phyloP scores from a whole-genome alignment of 2,113 vertebrate species.

The Gallinago paraguaiae region DNA sequence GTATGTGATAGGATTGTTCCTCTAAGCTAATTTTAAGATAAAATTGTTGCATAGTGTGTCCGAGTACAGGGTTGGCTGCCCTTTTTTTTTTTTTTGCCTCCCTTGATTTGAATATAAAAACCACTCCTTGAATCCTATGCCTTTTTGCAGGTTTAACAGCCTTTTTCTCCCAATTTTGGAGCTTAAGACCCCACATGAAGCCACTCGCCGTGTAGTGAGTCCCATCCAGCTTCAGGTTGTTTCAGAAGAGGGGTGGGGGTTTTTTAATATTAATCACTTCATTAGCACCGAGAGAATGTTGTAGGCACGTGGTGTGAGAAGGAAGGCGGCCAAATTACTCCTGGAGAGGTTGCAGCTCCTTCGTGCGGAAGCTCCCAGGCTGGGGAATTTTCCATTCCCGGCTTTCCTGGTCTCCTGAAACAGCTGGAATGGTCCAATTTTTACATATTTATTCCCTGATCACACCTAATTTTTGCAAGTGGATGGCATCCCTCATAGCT shows the following conservation, averaged over 20 bases:
- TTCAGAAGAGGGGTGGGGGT: not conserved
- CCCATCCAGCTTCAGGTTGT: not conserved
- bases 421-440: not conserved
- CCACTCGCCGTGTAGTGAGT: not conserved
- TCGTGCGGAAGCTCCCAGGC: not conserved
- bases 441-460: not conserved
- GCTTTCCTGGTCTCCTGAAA: not conserved
- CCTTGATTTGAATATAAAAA: not conserved
- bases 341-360: not conserved
- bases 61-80: not conserved
- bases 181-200: not conserved
- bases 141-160: rapidly evolving
- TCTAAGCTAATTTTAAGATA: not conserved
- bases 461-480: not conserved
- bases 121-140: rapidly evolving
- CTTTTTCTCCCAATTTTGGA: not conserved
- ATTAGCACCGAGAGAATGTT: not conserved
- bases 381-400: not conserved
- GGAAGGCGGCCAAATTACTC: not conserved
- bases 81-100: not conserved
- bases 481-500: rapidly evolving
- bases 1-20: not conserved
- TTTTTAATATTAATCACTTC: not conserved
- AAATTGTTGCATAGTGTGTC: rapidly evolving
- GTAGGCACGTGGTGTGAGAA: not conserved